Percentiles rank a stretch among this genome's conserved stretches.
These are phyloP conservation scores for Phasia obesa DNA, from an alignment of 2,888 invertebrate species.

Conservation along the genomic window DNA sequence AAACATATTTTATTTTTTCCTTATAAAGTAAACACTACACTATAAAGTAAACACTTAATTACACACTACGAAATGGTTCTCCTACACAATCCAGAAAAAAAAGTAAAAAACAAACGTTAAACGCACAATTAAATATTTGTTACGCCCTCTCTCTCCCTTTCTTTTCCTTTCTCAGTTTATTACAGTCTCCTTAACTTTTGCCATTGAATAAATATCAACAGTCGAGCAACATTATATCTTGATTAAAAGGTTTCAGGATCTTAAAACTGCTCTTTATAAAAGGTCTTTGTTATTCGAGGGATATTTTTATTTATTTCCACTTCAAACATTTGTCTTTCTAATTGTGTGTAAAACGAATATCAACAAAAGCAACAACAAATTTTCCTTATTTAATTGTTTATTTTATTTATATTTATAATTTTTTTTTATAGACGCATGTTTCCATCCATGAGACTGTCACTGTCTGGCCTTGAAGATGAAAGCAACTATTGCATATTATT, in stretches of 20 bases:
- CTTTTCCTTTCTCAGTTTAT: not conserved
- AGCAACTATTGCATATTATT: constrained; percentile 91
- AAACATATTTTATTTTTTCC: not conserved
- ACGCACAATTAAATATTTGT: constrained; percentile 79
- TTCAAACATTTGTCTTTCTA: constrained; percentile 50
- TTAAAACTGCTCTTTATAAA: constrained; percentile 19
- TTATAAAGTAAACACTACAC: no score
- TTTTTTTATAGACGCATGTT: constrained; percentile 91
- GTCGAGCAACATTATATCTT: constrained; percentile 7
- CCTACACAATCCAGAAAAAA: constrained; percentile 59
- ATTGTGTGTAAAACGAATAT: constrained; percentile 54
- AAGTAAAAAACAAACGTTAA: constrained; percentile 42
- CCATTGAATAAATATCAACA: constrained; percentile 33
- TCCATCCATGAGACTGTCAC: constrained; percentile 90
- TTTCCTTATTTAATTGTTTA: constrained; percentile 31
- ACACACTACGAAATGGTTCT: constrained; percentile 71
- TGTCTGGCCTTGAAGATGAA: constrained; percentile 91
- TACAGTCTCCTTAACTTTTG: not conserved
- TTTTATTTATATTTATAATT: constrained; percentile 31
- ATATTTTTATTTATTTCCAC: constrained; percentile 16
- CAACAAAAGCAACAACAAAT: constrained; percentile 33
- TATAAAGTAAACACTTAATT: constrained; percentile 74
- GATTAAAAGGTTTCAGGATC: constrained; percentile 41
- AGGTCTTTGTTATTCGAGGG: constrained; percentile 23
- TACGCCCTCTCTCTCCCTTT: constrained; percentile 74